Evolutionary conservation across 2,797 vertebrate species (phyloP).

Genomic region (Spheniscus humboldti): DNA sequence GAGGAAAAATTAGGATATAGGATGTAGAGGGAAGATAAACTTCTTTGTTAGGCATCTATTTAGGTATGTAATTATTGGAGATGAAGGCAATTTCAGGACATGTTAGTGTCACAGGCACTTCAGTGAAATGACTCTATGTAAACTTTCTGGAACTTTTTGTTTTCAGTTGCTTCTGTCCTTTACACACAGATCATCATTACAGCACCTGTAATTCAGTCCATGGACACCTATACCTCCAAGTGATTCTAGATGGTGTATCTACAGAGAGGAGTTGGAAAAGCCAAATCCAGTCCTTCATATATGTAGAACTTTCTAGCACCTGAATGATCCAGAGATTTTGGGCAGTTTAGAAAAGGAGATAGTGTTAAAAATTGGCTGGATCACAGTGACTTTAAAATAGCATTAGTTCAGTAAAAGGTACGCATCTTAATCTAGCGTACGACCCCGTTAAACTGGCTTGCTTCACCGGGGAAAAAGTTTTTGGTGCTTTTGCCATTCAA

Average conservation of each 20-base stretch:
- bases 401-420: neutral
- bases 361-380: neutral
- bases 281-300: no score
- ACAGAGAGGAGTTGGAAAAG: neutral
- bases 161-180: neutral
- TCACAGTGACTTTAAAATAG: neutral
- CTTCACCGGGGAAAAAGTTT: neutral
- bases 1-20: neutral
- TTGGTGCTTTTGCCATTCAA: neutral
- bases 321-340: neutral
- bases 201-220: neutral
- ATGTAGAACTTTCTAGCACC: neutral
- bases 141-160: neutral
- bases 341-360: neutral
- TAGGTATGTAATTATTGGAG: neutral
- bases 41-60: neutral
- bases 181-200: neutral
- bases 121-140: neutral
- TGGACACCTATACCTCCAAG: neutral
- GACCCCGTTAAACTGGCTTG: neutral
- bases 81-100: neutral
- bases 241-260: neutral
- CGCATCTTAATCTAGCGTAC: neutral
- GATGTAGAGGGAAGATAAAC: neutral
- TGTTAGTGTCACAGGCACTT: neutral